phyloP scores from a whole-genome alignment of 2,113 vertebrate species.

The Phrynosoma platyrhinos region DNA sequence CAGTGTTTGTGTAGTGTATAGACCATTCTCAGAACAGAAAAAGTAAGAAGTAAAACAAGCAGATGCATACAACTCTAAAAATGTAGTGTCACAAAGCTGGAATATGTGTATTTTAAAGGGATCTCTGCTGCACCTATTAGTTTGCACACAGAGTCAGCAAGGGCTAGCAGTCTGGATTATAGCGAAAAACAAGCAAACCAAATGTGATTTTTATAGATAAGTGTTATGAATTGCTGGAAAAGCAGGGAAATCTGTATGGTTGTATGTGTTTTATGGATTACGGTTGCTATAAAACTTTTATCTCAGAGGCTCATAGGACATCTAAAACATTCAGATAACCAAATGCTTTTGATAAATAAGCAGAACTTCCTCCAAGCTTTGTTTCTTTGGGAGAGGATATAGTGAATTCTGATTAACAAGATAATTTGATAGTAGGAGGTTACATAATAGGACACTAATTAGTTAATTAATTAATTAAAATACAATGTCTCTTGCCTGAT shows the following conservation, averaged over 20 bases:
- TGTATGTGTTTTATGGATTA: background rate
- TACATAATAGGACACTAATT: background rate
- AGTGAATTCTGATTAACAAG: background rate
- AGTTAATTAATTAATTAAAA: background rate
- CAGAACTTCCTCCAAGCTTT: background rate
- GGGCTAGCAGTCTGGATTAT: background rate
- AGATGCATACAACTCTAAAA: background rate
- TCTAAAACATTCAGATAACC: constrained; percentile 1
- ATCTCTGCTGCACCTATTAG: background rate
- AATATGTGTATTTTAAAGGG: background rate
- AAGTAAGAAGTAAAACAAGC: background rate
- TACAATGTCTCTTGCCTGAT: background rate
- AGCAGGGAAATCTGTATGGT: background rate
- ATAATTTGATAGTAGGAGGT: background rate
- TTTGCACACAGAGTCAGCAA: background rate
- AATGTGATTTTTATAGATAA: background rate
- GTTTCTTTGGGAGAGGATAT: background rate
- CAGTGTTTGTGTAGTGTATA: background rate
- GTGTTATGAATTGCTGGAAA: background rate
- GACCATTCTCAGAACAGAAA: background rate
- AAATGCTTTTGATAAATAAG: constrained; percentile 8
- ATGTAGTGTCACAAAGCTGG: background rate
- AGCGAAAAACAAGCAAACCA: background rate
- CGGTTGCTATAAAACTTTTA: constrained; percentile 1
- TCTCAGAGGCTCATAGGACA: background rate